Percentiles rank a stretch among this genome's conserved stretches.
These are phyloP conservation scores for Ridgeia piscesae DNA, from an alignment of 1,140 invertebrate genomes.

Conservation along the genomic window DNA sequence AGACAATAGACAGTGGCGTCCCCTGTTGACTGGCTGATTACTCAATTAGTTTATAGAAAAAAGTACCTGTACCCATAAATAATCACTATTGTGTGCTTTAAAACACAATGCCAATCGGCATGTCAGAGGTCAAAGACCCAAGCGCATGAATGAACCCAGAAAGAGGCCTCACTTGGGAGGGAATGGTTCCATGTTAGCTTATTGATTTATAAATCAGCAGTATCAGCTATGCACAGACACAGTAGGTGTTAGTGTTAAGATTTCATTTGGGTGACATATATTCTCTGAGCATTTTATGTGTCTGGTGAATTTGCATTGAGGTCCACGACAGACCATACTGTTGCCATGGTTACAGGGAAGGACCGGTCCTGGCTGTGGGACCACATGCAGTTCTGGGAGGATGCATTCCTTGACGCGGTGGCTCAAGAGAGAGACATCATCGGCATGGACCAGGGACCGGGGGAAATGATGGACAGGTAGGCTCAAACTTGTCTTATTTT, in stretches of 20 bases:
- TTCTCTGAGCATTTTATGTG: too few relatives aligned
- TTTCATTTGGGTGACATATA: too few relatives aligned
- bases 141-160: neutral
- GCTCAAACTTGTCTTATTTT: neutral
- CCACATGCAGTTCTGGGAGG: conserved; percentile 99
- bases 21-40: too few relatives aligned
- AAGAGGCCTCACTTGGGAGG: too few relatives aligned
- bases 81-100: too few relatives aligned
- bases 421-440: conserved; percentile 98
- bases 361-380: conserved; percentile 92
- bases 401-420: conserved; percentile 96
- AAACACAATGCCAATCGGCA: too few relatives aligned
- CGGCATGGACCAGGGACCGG: conserved; percentile 98
- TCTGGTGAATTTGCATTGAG: too few relatives aligned
- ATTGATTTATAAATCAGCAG: neutral
- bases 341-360: conserved; percentile 61
- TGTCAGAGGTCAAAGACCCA: neutral
- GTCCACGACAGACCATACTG: neutral
- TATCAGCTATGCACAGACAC: neutral
- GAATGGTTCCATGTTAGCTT: neutral
- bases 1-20: neutral
- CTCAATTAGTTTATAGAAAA: neutral
- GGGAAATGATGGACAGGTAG: conserved; percentile 97
- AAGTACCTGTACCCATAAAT: too few relatives aligned
- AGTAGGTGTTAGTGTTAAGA: too few relatives aligned